Conservation (phyloP, 2,888 invertebrate species). For the Adineta ricciae region DNA sequence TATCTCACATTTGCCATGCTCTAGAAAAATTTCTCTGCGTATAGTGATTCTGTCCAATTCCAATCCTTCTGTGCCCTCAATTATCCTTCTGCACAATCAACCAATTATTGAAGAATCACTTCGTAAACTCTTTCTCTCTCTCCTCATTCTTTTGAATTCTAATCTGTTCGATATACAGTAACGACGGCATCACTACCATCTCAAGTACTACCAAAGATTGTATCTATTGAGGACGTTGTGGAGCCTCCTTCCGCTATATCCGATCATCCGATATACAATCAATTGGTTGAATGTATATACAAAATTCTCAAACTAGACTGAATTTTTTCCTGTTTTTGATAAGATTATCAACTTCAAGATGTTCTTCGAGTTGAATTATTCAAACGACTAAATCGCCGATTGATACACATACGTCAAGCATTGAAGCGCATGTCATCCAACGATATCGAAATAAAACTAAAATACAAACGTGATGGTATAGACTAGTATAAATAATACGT, state of each 20-base stretch:
- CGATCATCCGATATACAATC: neutral
- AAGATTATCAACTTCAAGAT: neutral
- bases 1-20: neutral
- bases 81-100: neutral
- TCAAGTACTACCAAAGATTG: neutral
- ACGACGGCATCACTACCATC: neutral
- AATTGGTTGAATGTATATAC: neutral
- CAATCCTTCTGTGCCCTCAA: neutral
- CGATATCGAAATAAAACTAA: constrained; percentile 4
- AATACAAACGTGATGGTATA: constrained; percentile 14
- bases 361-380: neutral
- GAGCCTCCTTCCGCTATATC: neutral
- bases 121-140: neutral
- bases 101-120: neutral
- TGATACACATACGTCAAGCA: neutral
- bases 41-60: too few relatives aligned
- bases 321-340: too few relatives aligned
- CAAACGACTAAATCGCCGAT: neutral
- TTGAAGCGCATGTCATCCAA: neutral
- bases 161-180: neutral
- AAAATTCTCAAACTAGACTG: too few relatives aligned
- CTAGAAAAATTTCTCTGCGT: too few relatives aligned
- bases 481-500: neutral
- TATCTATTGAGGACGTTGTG: neutral
- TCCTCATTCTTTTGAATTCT: neutral